These are phyloP conservation scores for Macaca nemestrina DNA, from an alignment of 2,113 vertebrate genomes.

Conservation along the genomic window DNA sequence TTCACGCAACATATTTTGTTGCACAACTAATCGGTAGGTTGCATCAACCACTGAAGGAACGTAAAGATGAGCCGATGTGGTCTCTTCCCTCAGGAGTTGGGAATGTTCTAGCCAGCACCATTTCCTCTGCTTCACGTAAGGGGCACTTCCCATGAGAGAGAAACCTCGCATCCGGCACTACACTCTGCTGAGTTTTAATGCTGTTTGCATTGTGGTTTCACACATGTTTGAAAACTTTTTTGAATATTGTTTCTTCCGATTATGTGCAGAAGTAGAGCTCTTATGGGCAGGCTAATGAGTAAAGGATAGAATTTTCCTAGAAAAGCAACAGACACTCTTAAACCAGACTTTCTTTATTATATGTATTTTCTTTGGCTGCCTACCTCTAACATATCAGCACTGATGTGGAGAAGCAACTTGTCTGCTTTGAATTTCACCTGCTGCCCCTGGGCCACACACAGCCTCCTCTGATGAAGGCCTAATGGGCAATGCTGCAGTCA, in stretches of 20 bases:
- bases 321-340: background rate
- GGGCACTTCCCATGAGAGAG: background rate
- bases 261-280: background rate
- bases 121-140: background rate
- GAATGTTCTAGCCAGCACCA: background rate
- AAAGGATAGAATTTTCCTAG: background rate
- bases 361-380: background rate
- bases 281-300: background rate
- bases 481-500: background rate
- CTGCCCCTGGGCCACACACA: background rate
- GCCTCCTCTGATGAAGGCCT: background rate
- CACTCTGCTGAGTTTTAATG: background rate
- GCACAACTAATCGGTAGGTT: background rate
- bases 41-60: background rate
- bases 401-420: background rate
- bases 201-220: background rate
- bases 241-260: background rate
- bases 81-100: background rate
- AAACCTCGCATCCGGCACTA: background rate
- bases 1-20: background rate
- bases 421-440: background rate
- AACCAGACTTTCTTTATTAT: background rate
- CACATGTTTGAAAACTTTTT: background rate
- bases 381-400: background rate
- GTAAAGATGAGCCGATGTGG: background rate